phyloP scores from a whole-genome alignment of 2,113 vertebrate genomes.

The Nesospiza acunhae region DNA sequence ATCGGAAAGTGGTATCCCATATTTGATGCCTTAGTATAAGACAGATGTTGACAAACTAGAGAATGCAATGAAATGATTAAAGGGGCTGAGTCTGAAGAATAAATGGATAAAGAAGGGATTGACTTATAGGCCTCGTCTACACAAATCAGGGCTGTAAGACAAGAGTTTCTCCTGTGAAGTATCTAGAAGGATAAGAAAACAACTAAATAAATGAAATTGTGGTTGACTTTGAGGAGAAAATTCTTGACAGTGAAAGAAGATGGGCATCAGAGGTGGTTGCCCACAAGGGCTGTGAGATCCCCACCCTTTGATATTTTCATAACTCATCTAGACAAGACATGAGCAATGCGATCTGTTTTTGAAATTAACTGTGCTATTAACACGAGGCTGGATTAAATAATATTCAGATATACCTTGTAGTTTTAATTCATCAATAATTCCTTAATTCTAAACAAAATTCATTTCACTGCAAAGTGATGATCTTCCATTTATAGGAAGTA shows the following conservation, averaged over 20 bases:
- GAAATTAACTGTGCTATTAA: not conserved
- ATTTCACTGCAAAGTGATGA: not conserved
- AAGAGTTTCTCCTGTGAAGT: not conserved
- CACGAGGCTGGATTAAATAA: not conserved
- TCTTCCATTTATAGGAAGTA: not conserved
- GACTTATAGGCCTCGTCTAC: not conserved
- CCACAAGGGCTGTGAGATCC: not conserved
- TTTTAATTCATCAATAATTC: not conserved
- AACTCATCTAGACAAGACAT: not conserved
- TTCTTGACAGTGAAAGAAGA: not conserved
- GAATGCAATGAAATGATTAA: not conserved
- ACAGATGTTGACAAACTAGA: not conserved
- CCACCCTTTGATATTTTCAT: not conserved
- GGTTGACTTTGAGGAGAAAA: not conserved
- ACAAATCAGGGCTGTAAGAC: not conserved
- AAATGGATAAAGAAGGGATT: not conserved
- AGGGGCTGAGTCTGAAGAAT: not conserved
- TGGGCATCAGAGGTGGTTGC: not conserved
- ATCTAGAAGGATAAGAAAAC: not conserved
- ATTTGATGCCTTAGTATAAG: not conserved
- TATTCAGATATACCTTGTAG: not conserved
- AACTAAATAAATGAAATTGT: not conserved
- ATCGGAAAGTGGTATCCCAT: not conserved
- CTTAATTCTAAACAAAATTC: not conserved
- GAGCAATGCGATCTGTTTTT: not conserved